These are phyloP conservation scores for Ormyrus nitidulus DNA, from an alignment of 2,888 invertebrate genomes.

Conservation along the genomic window DNA sequence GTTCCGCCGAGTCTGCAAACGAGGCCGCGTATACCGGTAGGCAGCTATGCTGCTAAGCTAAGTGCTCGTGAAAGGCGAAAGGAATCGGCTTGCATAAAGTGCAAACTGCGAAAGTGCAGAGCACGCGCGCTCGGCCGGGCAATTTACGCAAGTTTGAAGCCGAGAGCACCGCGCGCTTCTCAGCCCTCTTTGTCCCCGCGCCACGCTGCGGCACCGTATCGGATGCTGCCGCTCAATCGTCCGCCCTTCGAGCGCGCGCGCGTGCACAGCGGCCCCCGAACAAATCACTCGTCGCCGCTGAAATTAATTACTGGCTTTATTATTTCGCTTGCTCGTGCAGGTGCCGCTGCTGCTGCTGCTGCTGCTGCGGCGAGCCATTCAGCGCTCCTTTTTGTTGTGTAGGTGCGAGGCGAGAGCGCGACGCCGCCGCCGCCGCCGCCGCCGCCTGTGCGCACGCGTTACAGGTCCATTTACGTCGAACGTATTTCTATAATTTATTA, in stretches of 20 bases:
- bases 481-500: conserved; percentile 62
- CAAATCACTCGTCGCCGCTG: conserved; percentile 43
- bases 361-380: conserved; percentile 2
- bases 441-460: conserved; percentile 40
- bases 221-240: too few species aligned
- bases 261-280: background rate
- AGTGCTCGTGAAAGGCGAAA: conserved; percentile 42
- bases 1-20: background rate
- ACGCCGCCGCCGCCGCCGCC: too few species aligned
- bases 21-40: background rate
- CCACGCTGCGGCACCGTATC: too few species aligned
- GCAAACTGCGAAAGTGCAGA: conserved; percentile 49
- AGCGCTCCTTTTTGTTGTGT: conserved; percentile 8
- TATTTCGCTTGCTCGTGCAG: conserved; percentile 23
- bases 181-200: too few species aligned
- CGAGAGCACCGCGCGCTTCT: background rate
- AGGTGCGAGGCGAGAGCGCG: background rate
- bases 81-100: conserved; percentile 48
- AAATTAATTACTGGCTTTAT: conserved; percentile 51
- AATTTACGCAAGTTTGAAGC: conserved; percentile 49
- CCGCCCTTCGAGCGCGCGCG: background rate
- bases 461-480: conserved; percentile 59
- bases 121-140: conserved; percentile 15
- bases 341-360: background rate
- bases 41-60: background rate